These are phyloP conservation scores for Podarcis siculus DNA, from an alignment of 2,797 vertebrate species.

Conservation along the genomic window DNA sequence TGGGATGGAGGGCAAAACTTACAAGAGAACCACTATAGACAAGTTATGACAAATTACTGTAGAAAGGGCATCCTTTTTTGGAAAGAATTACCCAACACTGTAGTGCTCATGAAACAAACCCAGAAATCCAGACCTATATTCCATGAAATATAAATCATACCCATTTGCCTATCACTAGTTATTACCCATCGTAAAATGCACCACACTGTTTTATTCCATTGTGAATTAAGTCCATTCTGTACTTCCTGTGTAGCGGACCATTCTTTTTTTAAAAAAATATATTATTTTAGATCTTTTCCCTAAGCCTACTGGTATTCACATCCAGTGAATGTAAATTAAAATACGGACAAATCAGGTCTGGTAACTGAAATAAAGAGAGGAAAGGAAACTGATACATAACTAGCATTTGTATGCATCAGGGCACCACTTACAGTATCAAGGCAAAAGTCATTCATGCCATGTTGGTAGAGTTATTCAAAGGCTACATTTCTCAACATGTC, in stretches of 20 bases:
- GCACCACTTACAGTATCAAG: background rate
- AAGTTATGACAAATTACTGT: constrained; percentile 25
- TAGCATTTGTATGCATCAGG: background rate
- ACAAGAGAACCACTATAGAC: constrained; percentile 27
- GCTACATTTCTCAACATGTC: background rate
- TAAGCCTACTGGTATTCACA: constrained; percentile 9
- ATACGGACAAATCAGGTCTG: background rate
- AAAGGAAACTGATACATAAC: background rate
- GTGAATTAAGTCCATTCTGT: background rate
- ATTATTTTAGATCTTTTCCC: background rate
- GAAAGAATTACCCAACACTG: constrained; percentile 49
- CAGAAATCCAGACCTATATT: constrained; percentile 14
- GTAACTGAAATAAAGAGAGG: background rate
- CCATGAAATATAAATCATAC: background rate
- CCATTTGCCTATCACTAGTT: constrained; percentile 15
- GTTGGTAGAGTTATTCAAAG: background rate
- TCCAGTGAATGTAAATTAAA: background rate
- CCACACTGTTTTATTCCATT: constrained; percentile 2
- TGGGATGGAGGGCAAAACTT: constrained; percentile 20
- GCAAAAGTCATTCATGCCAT: background rate
- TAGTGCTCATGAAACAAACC: constrained; percentile 29
- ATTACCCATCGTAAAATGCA: constrained; percentile 23
- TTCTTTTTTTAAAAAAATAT: background rate
- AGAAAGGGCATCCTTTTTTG: constrained; percentile 48
- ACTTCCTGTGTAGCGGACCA: background rate